These are phyloP conservation scores for Philaethria dido DNA, from an alignment of 2,888 invertebrate species.

Conservation along the genomic window DNA sequence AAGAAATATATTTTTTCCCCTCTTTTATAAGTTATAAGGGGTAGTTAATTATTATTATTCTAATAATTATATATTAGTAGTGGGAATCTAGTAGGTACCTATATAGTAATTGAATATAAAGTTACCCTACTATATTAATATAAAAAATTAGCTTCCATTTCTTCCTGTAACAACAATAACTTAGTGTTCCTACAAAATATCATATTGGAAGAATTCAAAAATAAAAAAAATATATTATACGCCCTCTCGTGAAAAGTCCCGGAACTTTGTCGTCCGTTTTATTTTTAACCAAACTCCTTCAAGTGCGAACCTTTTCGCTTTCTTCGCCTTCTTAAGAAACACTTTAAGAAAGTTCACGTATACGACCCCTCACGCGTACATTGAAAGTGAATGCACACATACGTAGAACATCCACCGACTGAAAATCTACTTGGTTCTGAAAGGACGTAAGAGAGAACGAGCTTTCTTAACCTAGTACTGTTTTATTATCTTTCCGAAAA, in stretches of 20 bases:
- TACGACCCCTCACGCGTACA: constrained; percentile 62
- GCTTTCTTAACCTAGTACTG: constrained; percentile 40
- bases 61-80: not conserved
- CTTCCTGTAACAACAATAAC: not conserved
- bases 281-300: constrained; percentile 78
- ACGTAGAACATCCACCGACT: constrained; percentile 35
- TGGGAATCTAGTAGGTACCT: too few relatives aligned
- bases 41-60: not conserved
- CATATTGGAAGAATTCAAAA: not conserved
- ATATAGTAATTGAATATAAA: too few relatives aligned
- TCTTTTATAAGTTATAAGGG: not conserved
- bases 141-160: not conserved
- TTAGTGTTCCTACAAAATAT: not conserved
- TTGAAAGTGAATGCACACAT: constrained; percentile 49
- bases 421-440: constrained; percentile 41
- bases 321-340: constrained; percentile 82
- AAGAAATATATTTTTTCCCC: constrained; percentile 25
- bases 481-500: constrained; percentile 41
- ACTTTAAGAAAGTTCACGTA: constrained; percentile 75
- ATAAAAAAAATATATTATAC: constrained; percentile 46
- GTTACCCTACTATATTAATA: too few relatives aligned
- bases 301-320: constrained; percentile 79
- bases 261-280: constrained; percentile 59
- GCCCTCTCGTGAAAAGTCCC: constrained; percentile 67
- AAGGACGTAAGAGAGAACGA: constrained; percentile 47